Evolutionary conservation across 2,888 invertebrate genomes (phyloP).

Genomic region (Eilema caniola): DNA sequence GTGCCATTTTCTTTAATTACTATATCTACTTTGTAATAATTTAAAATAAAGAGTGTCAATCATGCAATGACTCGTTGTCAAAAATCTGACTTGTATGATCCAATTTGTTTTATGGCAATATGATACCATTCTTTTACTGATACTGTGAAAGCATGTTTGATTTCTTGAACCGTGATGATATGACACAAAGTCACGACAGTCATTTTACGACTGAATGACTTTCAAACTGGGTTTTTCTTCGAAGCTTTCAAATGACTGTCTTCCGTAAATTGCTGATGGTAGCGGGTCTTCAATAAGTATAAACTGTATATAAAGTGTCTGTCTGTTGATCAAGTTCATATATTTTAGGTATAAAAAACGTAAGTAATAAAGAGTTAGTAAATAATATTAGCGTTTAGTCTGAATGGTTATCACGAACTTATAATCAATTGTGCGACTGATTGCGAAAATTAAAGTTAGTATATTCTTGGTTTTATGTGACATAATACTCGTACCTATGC

Average conservation of each 20-base stretch:
- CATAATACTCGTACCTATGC: no score
- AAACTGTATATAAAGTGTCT: not conserved
- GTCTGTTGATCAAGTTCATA: not conserved
- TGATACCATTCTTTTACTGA: conserved; percentile 5
- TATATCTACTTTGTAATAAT: not conserved
- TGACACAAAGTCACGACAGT: conserved; percentile 54
- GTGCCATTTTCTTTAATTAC: not conserved
- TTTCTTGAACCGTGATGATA: conserved; percentile 28
- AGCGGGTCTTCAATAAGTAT: conserved; percentile 29
- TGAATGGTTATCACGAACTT: no score
- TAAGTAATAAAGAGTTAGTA: not conserved
- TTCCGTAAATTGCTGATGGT: conserved; percentile 56
- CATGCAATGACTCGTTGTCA: not conserved
- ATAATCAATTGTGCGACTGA: no score
- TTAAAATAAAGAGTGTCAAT: not conserved
- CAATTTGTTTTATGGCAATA: not conserved
- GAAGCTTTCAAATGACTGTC: conserved; percentile 55
- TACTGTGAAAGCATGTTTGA: conserved; percentile 21
- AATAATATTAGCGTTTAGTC: no score
- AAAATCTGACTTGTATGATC: no score
- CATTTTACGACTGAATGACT: conserved; percentile 63
- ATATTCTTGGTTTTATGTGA: no score
- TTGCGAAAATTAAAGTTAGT: no score
- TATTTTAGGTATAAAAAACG: not conserved
- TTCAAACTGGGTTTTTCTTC: conserved; percentile 44